Conservation (phyloP, 35 echinoderm and acorn worm genomes). For the Lytechinus pictus region DNA sequence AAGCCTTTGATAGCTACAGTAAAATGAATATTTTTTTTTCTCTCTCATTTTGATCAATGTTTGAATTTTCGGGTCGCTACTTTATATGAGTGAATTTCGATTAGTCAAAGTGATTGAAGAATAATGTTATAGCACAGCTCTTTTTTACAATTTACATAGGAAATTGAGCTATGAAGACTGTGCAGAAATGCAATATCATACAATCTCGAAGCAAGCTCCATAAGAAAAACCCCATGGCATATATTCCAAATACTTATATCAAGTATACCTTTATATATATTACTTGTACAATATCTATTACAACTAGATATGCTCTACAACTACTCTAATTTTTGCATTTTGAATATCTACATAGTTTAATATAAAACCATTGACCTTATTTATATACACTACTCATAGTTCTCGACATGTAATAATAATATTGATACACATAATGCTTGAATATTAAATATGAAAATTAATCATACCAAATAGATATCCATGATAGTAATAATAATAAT, state of each 20-base stretch:
- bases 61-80: background rate
- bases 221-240: background rate
- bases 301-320: slow-evolving; percentile 18
- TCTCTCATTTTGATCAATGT: background rate
- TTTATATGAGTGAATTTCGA: background rate
- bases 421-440: slow-evolving; percentile 30
- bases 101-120: background rate
- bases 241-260: slow-evolving; percentile 10
- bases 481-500: slow-evolving; percentile 36
- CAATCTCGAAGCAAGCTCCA: background rate
- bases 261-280: slow-evolving; percentile 39
- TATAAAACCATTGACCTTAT: slow-evolving; percentile 36
- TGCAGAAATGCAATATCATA: background rate
- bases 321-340: slow-evolving; percentile 30
- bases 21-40: background rate
- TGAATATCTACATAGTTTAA: slow-evolving; percentile 36
- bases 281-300: slow-evolving; percentile 43
- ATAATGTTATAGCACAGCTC: background rate
- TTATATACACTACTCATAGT: slow-evolving; percentile 32
- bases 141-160: background rate
- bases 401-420: background rate
- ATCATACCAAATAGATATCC: slow-evolving; percentile 42
- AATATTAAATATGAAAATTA: slow-evolving; percentile 51
- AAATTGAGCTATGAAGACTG: background rate
- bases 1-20: background rate